Percentiles rank a stretch among this genome's conserved stretches.
phyloP scores from a whole-genome alignment of 2,888 invertebrate genomes.

The Aporophyla lueneburgensis region DNA sequence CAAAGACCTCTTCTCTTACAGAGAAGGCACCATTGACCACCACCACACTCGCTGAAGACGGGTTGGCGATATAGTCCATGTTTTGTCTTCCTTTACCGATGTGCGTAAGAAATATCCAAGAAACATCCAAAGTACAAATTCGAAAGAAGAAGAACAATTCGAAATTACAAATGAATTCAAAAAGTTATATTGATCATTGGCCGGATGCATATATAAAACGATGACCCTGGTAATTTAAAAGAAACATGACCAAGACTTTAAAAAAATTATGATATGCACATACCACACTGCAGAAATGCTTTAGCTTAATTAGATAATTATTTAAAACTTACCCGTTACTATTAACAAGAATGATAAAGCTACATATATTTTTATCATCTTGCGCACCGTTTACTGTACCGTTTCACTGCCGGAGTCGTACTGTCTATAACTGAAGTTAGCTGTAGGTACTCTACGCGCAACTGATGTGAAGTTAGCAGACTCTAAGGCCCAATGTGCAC shows the following conservation, averaged over 20 bases:
- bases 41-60: not conserved
- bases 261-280: not conserved
- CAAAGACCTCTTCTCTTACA: too few relatives aligned
- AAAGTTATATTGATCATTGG: too few relatives aligned
- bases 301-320: not conserved
- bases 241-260: not conserved
- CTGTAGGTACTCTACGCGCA: too few relatives aligned
- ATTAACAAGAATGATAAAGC: constrained; percentile 8
- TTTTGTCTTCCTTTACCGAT: not conserved
- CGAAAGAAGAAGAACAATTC: too few relatives aligned
- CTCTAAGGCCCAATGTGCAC: not conserved
- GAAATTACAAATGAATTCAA: too few relatives aligned
- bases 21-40: not conserved
- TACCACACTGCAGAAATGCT: not conserved
- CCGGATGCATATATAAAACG: not conserved
- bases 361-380: constrained; percentile 1
- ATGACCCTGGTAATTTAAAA: not conserved
- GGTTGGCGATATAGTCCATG: not conserved
- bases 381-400: not conserved
- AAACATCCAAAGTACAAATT: not conserved
- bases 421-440: not conserved
- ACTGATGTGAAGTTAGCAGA: not conserved
- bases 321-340: constrained; percentile 8
- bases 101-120: not conserved
- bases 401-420: not conserved